A percentile compares a stretch with the other conserved stretches of the same genome.
phyloP scores from a whole-genome alignment of 2,888 invertebrate species.

The Aleiodes leptofemur region DNA sequence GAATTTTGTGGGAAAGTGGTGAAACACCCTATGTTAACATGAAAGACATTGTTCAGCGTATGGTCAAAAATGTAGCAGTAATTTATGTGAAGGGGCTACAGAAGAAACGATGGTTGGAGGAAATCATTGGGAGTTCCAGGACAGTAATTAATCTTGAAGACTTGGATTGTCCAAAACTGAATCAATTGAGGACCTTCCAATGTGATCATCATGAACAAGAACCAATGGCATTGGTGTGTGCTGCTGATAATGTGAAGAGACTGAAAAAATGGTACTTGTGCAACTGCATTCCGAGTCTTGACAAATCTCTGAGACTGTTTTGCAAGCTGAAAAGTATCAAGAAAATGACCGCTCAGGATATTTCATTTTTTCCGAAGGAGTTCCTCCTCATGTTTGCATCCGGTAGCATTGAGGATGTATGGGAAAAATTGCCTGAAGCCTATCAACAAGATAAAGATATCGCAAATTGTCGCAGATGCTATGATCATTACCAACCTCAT shows the following conservation, averaged over 20 bases:
- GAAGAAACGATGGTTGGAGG: constrained; percentile 5
- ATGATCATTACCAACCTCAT: neutral
- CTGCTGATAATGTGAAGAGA: neutral
- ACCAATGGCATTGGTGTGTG: neutral
- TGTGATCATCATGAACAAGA: neutral
- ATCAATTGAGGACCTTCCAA: neutral
- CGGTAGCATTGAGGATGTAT: neutral
- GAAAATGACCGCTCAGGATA: too few species aligned
- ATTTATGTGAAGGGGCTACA: neutral
- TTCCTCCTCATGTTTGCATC: too few species aligned
- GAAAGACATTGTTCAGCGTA: neutral
- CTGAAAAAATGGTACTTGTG: neutral
- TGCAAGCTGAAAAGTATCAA: too few species aligned
- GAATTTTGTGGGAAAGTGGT: neutral
- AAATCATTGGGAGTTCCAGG: neutral
- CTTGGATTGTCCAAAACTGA: neutral
- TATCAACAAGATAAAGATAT: neutral
- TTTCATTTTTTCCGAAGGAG: too few species aligned
- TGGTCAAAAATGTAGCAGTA: neutral
- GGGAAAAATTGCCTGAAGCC: neutral
- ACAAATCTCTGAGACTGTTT: too few species aligned
- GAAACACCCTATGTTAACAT: neutral
- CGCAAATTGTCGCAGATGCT: neutral
- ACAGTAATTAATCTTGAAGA: neutral
- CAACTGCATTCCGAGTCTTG: neutral